phyloP scores from a whole-genome alignment of 30 jellyfish, hydroid and myxozoan genomes.

The Mastigias papua region DNA sequence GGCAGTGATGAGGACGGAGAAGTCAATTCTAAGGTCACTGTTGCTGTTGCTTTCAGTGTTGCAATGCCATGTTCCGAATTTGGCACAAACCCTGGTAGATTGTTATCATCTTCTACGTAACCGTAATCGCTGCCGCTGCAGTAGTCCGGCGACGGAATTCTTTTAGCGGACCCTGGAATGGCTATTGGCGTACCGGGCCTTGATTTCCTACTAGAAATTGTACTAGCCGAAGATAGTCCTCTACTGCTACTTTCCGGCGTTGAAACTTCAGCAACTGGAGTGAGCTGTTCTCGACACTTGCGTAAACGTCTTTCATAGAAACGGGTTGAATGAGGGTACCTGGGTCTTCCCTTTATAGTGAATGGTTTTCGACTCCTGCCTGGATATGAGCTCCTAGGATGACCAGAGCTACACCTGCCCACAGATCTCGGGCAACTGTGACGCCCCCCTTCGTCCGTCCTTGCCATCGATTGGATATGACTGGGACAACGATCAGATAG shows the following conservation, averaged over 20 bases:
- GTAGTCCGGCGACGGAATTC: constrained; percentile 40
- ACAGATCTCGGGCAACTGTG: constrained; percentile 29
- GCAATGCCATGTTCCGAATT: constrained; percentile 60
- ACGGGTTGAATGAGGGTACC: constrained; percentile 55
- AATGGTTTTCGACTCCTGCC: constrained; percentile 63
- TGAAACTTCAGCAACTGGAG: constrained; percentile 79
- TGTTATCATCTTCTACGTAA: constrained; percentile 26
- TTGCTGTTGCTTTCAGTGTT: constrained; percentile 77
- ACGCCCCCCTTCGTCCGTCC: constrained; percentile 23
- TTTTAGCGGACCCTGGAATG: constrained; percentile 35
- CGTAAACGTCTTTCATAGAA: constrained; percentile 60
- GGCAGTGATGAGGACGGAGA: constrained; percentile 66
- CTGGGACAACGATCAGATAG: constrained; percentile 21
- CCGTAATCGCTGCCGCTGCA: constrained; percentile 22
- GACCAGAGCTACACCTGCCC: constrained; percentile 8
- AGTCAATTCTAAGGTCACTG: constrained; percentile 77
- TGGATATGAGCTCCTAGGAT: background rate
- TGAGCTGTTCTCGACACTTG: constrained; percentile 71
- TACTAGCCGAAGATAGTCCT: constrained; percentile 53
- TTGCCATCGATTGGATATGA: constrained; percentile 30
- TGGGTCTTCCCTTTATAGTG: constrained; percentile 35
- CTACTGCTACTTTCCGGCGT: constrained; percentile 78
- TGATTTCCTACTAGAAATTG: constrained; percentile 28
- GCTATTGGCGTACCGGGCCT: constrained; percentile 85
- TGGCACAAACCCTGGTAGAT: constrained; percentile 48